Evolutionary conservation across 2,888 invertebrate species (phyloP).

Genomic region (Gerris lacustris): DNA sequence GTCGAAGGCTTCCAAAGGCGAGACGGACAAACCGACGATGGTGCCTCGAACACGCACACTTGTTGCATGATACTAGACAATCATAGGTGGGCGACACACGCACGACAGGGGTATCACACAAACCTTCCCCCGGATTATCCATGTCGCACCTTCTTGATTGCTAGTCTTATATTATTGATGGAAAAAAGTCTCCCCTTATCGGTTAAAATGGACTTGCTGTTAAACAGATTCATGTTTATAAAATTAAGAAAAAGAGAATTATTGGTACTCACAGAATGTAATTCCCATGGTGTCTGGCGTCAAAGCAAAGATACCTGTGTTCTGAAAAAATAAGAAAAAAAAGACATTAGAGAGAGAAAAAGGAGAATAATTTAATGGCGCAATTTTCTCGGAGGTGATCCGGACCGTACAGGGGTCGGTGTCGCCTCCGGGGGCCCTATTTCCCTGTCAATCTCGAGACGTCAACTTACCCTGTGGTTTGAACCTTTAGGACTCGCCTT

Average conservation of each 20-base stretch:
- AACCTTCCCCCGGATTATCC: background rate
- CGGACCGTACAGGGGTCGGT: background rate
- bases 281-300: background rate
- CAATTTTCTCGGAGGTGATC: background rate
- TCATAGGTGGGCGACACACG: conserved; percentile 6
- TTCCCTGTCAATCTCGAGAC: background rate
- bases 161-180: background rate
- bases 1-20: background rate
- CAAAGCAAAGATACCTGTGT: background rate
- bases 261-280: conserved; percentile 1
- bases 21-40: conserved; percentile 2
- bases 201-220: too few relatives aligned
- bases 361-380: background rate
- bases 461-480: conserved; percentile 1
- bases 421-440: conserved; percentile 1
- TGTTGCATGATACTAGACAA: conserved; percentile 9
- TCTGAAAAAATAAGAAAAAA: background rate
- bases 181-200: too few relatives aligned
- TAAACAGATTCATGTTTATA: too few relatives aligned
- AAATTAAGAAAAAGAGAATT: background rate
- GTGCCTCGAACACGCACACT: background rate
- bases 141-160: background rate
- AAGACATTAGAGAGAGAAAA: background rate
- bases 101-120: background rate
- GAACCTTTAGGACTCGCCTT: background rate